Evolutionary conservation across 2,888 invertebrate species (phyloP).

Genomic region (Margaritifera margaritifera): DNA sequence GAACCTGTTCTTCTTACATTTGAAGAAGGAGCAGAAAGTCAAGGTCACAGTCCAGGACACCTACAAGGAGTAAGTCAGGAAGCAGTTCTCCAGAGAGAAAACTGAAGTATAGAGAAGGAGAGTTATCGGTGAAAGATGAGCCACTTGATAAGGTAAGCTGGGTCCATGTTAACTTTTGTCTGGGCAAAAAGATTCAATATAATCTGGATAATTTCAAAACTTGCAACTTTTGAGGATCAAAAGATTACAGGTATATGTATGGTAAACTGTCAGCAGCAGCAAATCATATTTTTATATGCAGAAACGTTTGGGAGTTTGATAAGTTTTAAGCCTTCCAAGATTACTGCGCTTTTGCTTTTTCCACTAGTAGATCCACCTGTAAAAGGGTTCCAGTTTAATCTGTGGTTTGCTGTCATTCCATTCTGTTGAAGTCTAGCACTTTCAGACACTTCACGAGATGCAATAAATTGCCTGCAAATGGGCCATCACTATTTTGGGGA

Average conservation of each 20-base stretch:
- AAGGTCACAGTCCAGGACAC: constrained; percentile 53
- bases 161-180: neutral
- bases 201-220: neutral
- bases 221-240: too few relatives aligned
- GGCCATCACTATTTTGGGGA: too few relatives aligned
- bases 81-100: constrained; percentile 46
- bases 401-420: too few relatives aligned
- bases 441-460: too few relatives aligned
- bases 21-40: constrained; percentile 41
- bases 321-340: too few relatives aligned
- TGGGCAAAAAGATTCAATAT: neutral
- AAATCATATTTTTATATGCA: neutral
- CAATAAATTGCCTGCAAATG: too few relatives aligned
- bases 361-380: too few relatives aligned
- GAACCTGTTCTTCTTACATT: too few relatives aligned
- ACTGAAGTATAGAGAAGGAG: constrained; percentile 55
- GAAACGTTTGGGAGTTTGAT: neutral
- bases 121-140: constrained; percentile 66
- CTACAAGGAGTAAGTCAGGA: constrained; percentile 40
- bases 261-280: neutral
- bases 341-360: neutral
- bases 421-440: too few relatives aligned
- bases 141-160: constrained; percentile 66
- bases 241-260: too few relatives aligned
- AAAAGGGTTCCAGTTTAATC: too few relatives aligned